Evolutionary conservation across 2,888 invertebrate species (phyloP), one percentile per base, ranked within the genome.

Genomic region (Leucophenga montana): DNA sequence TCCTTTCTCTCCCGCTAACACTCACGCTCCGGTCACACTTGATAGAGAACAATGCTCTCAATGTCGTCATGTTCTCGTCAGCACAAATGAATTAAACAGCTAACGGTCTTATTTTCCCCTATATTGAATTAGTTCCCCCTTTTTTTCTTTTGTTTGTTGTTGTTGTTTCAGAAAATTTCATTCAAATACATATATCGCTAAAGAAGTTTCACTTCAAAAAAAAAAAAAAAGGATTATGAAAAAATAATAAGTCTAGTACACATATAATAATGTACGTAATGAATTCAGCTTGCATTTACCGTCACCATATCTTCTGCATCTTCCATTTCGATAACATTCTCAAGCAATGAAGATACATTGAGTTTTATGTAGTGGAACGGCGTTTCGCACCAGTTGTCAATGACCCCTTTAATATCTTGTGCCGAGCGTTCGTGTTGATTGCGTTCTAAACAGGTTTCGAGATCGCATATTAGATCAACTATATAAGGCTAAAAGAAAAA

Each of bases 301-400:
- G 80, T 86, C 71, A 89, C 90, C 84, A 90, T 89, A 68, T 90
- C 90, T 20, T 89, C 89, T n/a, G 87, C 91, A 80, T 94, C 94
- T 85, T 96, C 95, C 95, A 96, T 96, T 85, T 95, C 94, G 68
- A 95, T 92, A 53, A 93, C 94, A 78, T 93, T 94, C 89, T 97
- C 96, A 67, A 97, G 91, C 75, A 98, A 89, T 20, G 94, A 92
- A 16, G 95, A 92, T 11, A 96, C 92, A 87, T 98, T 97, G 73
- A 98, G 88, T 75, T 93, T 91, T 39, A 95, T 92, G 86, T 95
- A 95, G 85, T 95, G 93, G n/a, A 90, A 84, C 1, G 97, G 97
- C 0, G 96, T 95, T 13, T 91, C 88, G 86, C 94, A 94, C 92
- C 96, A 97, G 65, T 91, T 91, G 71, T 92, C 88, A 56, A 92